A percentile compares a stretch with the other conserved stretches of the same genome.
Evolutionary conservation across 2,888 invertebrate genomes (phyloP).

Genomic region (Lomographa bimaculata): DNA sequence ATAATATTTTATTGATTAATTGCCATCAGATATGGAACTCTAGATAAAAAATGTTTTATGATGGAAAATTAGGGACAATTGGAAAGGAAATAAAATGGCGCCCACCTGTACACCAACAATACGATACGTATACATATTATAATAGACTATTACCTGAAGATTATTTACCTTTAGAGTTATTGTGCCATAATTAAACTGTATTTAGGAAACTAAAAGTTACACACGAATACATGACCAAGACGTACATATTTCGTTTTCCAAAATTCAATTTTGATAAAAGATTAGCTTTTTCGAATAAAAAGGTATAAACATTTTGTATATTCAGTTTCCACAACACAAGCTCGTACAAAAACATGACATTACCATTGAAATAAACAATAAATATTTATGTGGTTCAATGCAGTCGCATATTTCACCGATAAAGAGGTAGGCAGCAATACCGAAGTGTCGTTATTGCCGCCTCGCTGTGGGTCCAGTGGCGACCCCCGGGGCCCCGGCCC

Average conservation of each 20-base stretch:
- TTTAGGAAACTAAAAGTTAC: too few relatives aligned
- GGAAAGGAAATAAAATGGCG: constrained; percentile 18
- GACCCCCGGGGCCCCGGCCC: constrained; percentile 69
- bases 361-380: constrained; percentile 14
- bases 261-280: too few relatives aligned
- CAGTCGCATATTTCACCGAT: constrained; percentile 27
- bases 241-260: too few relatives aligned
- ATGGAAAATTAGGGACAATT: constrained; percentile 31
- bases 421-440: constrained; percentile 48
- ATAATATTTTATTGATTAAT: constrained; percentile 57
- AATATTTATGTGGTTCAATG: constrained; percentile 17
- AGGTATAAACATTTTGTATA: too few relatives aligned
- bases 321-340: too few relatives aligned
- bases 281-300: too few relatives aligned
- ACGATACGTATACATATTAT: too few relatives aligned
- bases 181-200: too few relatives aligned
- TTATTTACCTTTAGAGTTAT: too few relatives aligned
- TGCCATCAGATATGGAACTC: constrained; percentile 47
- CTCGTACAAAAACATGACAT: constrained; percentile 5
- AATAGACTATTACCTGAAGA: too few relatives aligned
- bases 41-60: constrained; percentile 41
- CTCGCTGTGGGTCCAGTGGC: constrained; percentile 57
- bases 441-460: constrained; percentile 62
- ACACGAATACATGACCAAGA: too few relatives aligned
- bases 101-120: too few relatives aligned